phyloP scores from a whole-genome alignment of 2,113 vertebrate species.

The Apteryx owenii region DNA sequence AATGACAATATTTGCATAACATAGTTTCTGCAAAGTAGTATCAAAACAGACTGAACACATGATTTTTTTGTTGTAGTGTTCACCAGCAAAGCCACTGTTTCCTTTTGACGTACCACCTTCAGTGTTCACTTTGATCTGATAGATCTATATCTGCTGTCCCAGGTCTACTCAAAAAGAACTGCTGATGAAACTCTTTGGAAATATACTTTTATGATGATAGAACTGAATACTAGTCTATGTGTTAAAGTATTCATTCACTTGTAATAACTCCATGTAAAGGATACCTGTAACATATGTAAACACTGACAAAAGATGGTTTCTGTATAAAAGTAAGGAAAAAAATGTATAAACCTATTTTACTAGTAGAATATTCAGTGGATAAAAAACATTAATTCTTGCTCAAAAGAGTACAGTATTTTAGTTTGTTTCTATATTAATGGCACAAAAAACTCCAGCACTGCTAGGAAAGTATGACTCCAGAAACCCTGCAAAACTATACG shows the following conservation, averaged over 20 bases:
- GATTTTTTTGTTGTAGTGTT: not conserved
- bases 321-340: not conserved
- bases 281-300: no score
- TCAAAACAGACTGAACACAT: not conserved
- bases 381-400: not conserved
- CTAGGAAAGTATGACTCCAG: not conserved
- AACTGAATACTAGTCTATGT: not conserved
- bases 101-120: rapidly evolving
- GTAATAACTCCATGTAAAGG: not conserved
- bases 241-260: not conserved
- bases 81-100: not conserved
- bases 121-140: not conserved
- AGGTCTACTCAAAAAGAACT: not conserved
- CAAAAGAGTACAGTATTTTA: not conserved
- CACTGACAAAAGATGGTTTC: no score
- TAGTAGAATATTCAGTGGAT: not conserved
- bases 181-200: not conserved
- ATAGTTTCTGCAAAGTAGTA: not conserved
- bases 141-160: no score
- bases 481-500: not conserved
- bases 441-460: not conserved
- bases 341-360: not conserved
- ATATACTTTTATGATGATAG: not conserved
- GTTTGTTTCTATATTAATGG: not conserved
- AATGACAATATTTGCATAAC: not conserved